phyloP scores from a whole-genome alignment of 2,888 invertebrate species.

The Epicampocera succincta region DNA sequence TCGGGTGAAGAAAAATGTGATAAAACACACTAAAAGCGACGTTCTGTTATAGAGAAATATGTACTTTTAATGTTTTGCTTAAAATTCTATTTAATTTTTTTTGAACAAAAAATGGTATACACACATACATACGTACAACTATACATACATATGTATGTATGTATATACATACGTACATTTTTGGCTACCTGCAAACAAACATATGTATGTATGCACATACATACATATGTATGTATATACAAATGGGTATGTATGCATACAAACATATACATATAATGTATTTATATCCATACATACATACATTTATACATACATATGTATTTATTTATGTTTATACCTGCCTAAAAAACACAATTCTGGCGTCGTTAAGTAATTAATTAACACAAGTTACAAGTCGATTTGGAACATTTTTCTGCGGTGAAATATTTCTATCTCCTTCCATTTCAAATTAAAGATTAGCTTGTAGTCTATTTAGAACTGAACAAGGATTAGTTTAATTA shows the following conservation, averaged over 20 bases:
- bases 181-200: no score
- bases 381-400: no score
- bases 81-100: background rate
- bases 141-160: background rate
- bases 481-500: no score
- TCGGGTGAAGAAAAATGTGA: background rate
- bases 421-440: no score
- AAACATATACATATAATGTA: background rate
- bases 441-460: no score
- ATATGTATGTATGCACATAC: background rate
- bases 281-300: no score
- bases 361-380: no score
- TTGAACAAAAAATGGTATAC: background rate
- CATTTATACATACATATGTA: background rate
- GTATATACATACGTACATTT: background rate
- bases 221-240: background rate
- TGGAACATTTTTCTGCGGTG: no score
- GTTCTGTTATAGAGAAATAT: constrained; percentile 51
- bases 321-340: no score
- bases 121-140: background rate
- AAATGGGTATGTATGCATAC: background rate
- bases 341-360: no score
- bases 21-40: constrained; percentile 1
- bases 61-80: background rate
- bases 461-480: no score